Conservation (phyloP, 2,888 invertebrate genomes). For the Ferrisia virgata region DNA sequence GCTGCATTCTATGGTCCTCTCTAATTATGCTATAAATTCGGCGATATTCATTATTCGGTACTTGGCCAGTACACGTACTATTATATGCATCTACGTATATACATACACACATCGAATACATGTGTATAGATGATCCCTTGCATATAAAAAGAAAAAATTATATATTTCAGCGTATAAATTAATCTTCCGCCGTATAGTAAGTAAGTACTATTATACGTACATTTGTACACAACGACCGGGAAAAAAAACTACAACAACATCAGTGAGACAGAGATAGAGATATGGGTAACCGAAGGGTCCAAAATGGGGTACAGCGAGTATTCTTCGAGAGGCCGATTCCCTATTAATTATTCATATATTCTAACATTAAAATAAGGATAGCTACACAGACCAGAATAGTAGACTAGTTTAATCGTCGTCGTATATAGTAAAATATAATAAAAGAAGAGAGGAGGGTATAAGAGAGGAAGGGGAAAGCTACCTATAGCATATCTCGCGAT, state of each 20-base stretch:
- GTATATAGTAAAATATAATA: no score
- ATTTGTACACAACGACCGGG: no score
- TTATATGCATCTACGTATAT: not conserved
- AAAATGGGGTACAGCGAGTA: not conserved
- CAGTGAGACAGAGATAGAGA: no score
- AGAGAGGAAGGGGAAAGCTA: not conserved
- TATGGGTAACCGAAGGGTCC: conserved; percentile 35
- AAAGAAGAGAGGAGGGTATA: not conserved
- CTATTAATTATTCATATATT: conserved; percentile 42
- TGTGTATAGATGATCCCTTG: no score
- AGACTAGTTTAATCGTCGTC: not conserved
- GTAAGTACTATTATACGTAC: no score
- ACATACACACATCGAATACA: no score
- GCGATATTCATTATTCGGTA: not conserved
- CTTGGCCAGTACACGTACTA: not conserved
- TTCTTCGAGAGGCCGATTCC: not conserved
- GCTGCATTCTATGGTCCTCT: not conserved
- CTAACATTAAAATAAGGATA: not conserved
- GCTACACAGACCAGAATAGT: not conserved
- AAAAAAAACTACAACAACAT: no score
- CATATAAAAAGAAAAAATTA: conserved; percentile 8
- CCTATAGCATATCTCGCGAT: not conserved
- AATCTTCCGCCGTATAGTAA: not conserved
- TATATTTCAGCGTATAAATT: conserved; percentile 25
- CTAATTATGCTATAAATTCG: conserved; percentile 22